Percentiles rank a stretch among this genome's conserved stretches.
These are phyloP conservation scores for Ephestia elutella DNA, from an alignment of 1,140 invertebrate genomes.

Conservation along the genomic window DNA sequence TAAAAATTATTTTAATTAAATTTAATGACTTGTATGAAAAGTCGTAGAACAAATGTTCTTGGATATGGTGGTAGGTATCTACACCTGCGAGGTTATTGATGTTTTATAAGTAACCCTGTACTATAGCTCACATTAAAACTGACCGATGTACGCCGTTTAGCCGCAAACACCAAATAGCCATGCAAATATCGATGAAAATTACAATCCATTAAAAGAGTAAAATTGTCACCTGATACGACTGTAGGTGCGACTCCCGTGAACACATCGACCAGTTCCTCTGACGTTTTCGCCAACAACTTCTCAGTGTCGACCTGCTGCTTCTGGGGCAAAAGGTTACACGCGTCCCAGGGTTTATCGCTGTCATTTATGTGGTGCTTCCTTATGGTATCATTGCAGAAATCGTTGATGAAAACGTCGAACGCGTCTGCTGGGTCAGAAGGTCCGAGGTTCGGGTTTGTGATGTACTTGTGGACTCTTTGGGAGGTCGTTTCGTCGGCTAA, in stretches of 20 bases:
- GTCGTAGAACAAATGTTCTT: no score
- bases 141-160: no score
- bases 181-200: no score
- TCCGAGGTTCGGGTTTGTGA: constrained; percentile 18
- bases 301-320: constrained; percentile 30
- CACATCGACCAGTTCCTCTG: constrained; percentile 41
- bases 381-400: constrained; percentile 50
- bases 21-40: no score
- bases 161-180: no score
- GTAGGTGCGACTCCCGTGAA: constrained; percentile 43
- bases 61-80: no score
- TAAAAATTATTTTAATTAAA: no score
- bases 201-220: neutral
- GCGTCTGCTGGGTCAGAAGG: constrained; percentile 25
- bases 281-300: constrained; percentile 33
- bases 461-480: constrained; percentile 35
- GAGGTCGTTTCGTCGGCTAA: constrained; percentile 28
- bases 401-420: constrained; percentile 49
- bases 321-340: constrained; percentile 44
- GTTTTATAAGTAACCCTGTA: no score
- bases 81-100: no score
- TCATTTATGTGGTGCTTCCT: constrained; percentile 30
- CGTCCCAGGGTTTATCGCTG: constrained; percentile 54
- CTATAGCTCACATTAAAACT: no score
- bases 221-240: constrained; percentile 40